Evolutionary conservation across 2,797 vertebrate genomes (phyloP).

Genomic region (Carapus acus): DNA sequence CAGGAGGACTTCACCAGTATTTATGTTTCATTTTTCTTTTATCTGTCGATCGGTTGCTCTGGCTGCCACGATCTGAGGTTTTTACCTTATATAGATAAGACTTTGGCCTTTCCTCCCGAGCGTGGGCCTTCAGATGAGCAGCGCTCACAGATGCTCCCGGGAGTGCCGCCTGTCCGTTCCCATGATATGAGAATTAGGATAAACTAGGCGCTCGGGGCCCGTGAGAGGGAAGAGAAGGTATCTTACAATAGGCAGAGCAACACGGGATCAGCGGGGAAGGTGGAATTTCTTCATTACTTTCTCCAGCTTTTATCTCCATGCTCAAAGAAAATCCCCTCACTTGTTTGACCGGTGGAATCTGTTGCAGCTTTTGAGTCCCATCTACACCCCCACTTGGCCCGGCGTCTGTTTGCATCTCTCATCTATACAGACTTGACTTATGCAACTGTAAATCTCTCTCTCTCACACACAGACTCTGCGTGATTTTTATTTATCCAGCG

Average conservation of each 20-base stretch:
- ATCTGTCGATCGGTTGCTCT: slow-evolving; percentile 52
- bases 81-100: slow-evolving; percentile 59
- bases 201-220: slow-evolving; percentile 39
- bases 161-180: slow-evolving; percentile 47
- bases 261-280: slow-evolving; percentile 43
- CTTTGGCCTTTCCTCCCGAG: slow-evolving; percentile 21
- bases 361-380: slow-evolving; percentile 37
- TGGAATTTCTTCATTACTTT: slow-evolving; percentile 62
- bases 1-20: slow-evolving; percentile 34
- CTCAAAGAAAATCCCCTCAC: slow-evolving; percentile 13
- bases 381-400: slow-evolving; percentile 13
- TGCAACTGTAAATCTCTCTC: slow-evolving; percentile 25
- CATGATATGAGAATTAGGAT: slow-evolving; percentile 53
- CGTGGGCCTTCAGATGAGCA: slow-evolving; percentile 38
- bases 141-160: slow-evolving; percentile 45
- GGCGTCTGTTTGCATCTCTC: slow-evolving; percentile 36
- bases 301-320: slow-evolving; percentile 35
- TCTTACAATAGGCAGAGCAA: slow-evolving; percentile 37
- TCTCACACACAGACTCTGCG: no score
- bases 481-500: no score
- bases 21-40: slow-evolving; percentile 62
- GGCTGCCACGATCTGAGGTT: slow-evolving; percentile 33
- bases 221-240: slow-evolving; percentile 36
- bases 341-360: slow-evolving; percentile 16
- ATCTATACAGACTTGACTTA: slow-evolving; percentile 46